phyloP scores from a whole-genome alignment of 2,113 vertebrate genomes.

The Ellobius talpinus region DNA sequence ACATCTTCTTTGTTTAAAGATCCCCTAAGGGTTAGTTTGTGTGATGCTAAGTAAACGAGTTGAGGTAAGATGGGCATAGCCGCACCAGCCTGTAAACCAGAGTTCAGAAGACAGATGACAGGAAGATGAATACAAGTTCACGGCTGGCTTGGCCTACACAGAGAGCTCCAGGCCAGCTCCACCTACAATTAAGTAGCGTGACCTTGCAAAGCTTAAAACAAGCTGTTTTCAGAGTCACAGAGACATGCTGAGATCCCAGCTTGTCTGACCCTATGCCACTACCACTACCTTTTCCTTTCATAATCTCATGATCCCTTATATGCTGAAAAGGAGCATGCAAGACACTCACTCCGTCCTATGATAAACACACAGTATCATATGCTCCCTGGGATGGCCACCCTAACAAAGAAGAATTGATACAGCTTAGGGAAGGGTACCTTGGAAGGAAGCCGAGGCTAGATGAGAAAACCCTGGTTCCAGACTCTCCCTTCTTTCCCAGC shows the following conservation, averaged over 20 bases:
- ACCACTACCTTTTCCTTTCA: too few species aligned
- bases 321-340: background rate
- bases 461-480: background rate
- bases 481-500: background rate
- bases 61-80: background rate
- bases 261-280: background rate
- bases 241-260: background rate
- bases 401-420: background rate
- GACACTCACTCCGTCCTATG: fast-evolving
- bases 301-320: background rate
- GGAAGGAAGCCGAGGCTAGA: background rate
- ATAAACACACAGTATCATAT: background rate
- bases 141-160: background rate
- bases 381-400: background rate
- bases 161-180: background rate
- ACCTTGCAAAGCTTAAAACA: background rate
- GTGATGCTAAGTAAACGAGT: background rate
- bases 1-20: background rate
- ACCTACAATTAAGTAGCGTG: background rate
- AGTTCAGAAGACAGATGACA: background rate
- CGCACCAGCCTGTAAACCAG: background rate
- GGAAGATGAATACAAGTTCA: background rate
- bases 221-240: background rate
- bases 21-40: background rate
- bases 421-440: background rate